Evolutionary conservation across 2,888 invertebrate genomes (phyloP).

Genomic region (Agrilus cyanescens): DNA sequence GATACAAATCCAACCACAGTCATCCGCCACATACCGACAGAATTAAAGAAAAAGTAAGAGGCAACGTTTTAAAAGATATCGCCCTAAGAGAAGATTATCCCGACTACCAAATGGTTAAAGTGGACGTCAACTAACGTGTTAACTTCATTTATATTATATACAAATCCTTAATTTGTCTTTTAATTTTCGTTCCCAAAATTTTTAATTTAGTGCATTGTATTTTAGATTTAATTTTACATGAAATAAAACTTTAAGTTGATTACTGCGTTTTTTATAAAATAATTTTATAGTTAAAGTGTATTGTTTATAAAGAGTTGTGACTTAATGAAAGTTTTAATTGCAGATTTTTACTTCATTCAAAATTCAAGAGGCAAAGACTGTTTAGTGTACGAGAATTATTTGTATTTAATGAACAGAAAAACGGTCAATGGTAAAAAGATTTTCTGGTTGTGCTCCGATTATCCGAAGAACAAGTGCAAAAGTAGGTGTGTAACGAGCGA

Average conservation of each 20-base stretch:
- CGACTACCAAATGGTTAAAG: background rate
- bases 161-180: too few relatives aligned
- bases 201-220: background rate
- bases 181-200: background rate
- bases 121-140: background rate
- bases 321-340: background rate
- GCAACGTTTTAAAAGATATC: too few relatives aligned
- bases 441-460: conserved; percentile 6
- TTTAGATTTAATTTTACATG: background rate
- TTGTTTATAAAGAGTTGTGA: too few relatives aligned
- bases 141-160: too few relatives aligned
- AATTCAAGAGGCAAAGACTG: conserved; percentile 6
- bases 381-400: conserved; percentile 4
- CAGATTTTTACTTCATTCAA: conserved; percentile 3
- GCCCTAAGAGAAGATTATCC: too few relatives aligned
- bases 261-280: background rate
- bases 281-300: too few relatives aligned
- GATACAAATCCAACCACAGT: conserved; percentile 17
- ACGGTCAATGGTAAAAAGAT: background rate
- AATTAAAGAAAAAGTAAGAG: conserved; percentile 3
- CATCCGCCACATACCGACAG: conserved; percentile 20
- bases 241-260: background rate
- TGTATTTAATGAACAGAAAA: conserved; percentile 6
- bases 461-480: conserved; percentile 3
- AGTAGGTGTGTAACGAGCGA: conserved; percentile 4